Conservation (phyloP, 1,140 invertebrate species). For the Helicoverpa armigera region DNA sequence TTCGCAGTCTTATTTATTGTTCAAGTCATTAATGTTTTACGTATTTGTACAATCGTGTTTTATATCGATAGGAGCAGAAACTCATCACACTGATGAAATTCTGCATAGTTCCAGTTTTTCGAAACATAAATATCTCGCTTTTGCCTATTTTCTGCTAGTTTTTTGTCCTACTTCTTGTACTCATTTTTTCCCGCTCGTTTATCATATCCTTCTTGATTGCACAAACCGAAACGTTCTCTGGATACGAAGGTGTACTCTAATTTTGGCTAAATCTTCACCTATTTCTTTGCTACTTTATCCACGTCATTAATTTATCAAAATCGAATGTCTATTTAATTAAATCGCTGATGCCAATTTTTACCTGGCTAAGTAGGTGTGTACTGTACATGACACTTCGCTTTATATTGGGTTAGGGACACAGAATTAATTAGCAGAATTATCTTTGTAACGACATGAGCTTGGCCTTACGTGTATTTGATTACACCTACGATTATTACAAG, state of each 20-base stretch:
- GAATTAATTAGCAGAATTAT: conserved; percentile 52
- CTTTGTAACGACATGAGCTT: conserved; percentile 33
- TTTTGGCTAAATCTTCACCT: too few relatives aligned
- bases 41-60: neutral
- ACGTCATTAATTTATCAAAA: neutral
- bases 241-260: too few relatives aligned
- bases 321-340: neutral
- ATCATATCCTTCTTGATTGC: too few relatives aligned
- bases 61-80: neutral
- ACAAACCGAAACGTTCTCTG: too few relatives aligned
- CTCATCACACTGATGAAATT: too few relatives aligned
- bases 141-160: too few relatives aligned
- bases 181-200: too few relatives aligned
- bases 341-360: neutral
- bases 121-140: too few relatives aligned
- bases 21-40: conserved; percentile 8
- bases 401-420: conserved; percentile 46
- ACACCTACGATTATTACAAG: conserved; percentile 54
- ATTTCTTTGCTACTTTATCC: too few relatives aligned
- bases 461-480: conserved; percentile 55
- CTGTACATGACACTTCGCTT: neutral
- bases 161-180: too few relatives aligned
- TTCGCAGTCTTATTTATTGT: conserved; percentile 36
- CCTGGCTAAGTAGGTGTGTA: conserved; percentile 1
- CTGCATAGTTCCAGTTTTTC: too few relatives aligned